phyloP scores from a whole-genome alignment of 2,888 invertebrate genomes.

The Orthosia incerta region DNA sequence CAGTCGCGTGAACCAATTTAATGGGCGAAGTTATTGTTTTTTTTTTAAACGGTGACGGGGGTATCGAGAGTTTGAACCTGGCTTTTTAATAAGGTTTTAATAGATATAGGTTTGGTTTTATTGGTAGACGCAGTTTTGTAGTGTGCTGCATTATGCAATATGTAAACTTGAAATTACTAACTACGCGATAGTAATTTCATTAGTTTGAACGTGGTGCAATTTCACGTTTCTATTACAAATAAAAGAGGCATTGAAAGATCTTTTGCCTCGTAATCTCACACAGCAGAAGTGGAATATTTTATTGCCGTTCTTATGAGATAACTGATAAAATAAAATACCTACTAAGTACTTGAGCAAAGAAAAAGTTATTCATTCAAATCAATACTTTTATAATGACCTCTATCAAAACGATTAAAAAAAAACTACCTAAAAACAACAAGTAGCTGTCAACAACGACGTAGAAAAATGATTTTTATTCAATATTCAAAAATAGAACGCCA shows the following conservation, averaged over 20 bases:
- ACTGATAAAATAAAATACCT: neutral
- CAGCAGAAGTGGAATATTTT: neutral
- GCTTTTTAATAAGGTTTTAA: slow-evolving; percentile 58
- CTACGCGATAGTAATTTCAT: too few relatives aligned
- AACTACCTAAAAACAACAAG: slow-evolving; percentile 14
- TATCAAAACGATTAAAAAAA: slow-evolving; percentile 1
- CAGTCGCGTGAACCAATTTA: slow-evolving; percentile 88
- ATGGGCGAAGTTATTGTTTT: slow-evolving; percentile 89
- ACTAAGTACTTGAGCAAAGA: neutral
- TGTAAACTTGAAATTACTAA: too few relatives aligned
- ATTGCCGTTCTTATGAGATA: neutral
- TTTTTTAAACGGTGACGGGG: slow-evolving; percentile 67
- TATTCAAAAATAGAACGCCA: slow-evolving; percentile 46
- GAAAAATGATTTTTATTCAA: slow-evolving; percentile 25
- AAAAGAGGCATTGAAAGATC: too few relatives aligned
- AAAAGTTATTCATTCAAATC: neutral
- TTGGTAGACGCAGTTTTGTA: slow-evolving; percentile 5
- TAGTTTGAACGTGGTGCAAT: too few relatives aligned
- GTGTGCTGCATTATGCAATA: too few relatives aligned
- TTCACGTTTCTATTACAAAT: too few relatives aligned
- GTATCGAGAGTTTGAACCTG: slow-evolving; percentile 61
- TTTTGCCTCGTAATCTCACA: too few relatives aligned
- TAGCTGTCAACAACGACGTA: slow-evolving; percentile 26
- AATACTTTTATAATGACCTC: neutral
- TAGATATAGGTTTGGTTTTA: slow-evolving; percentile 49